Evolutionary conservation across 2,113 vertebrate species (phyloP).

Genomic region (zebrafish (Danio rerio)): GRCz12tu NC_133192.1:47997501-47998000

Average conservation of each 20-base stretch:
- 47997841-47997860: conserved; percentile 48
- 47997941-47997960: too few relatives aligned
- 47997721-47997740: conserved; percentile 6
- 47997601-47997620: conserved; percentile 1
- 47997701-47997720: conserved; percentile 9
- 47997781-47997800: neutral
- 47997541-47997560: neutral
- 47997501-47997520: neutral
- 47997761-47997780: neutral
- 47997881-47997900: conserved; percentile 1
- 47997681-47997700: conserved; percentile 7
- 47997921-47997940: neutral
- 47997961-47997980: too few relatives aligned
- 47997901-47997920: neutral
- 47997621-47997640: neutral
- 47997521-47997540: neutral
- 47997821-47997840: conserved; percentile 35
- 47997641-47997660: too few relatives aligned
- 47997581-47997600: conserved; percentile 35
- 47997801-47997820: conserved; percentile 27
- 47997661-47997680: too few relatives aligned
- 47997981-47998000: too few relatives aligned
- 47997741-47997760: neutral
- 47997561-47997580: conserved; percentile 5
- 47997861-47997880: conserved; percentile 36